Base-by-base conservation (phyloP, 2,888 invertebrate species). In the Protodeltote pygarga region DNA sequence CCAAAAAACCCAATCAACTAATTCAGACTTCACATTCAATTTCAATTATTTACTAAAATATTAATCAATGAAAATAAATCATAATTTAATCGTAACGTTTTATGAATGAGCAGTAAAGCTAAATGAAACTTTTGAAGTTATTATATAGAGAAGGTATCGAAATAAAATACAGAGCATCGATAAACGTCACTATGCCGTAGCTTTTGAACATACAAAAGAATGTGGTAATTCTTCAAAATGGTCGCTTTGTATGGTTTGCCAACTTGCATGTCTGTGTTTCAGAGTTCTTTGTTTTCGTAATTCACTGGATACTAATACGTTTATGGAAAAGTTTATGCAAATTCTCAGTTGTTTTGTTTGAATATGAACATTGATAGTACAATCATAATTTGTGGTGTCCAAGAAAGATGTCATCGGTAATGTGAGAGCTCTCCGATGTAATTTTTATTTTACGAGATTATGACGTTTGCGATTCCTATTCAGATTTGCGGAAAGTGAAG, bases 221-320 rank as follows among this genome's bases (percentile, higher is more conserved):
- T 94, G 94, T 94, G 94, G 94, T 94, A 94, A 94, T 94, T 94
- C 90, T 92, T 91, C 94, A 94, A 94, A 94, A 94, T 94, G 94
- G 94, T 94, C 93, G 94, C 94, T 93, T 90, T 90, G 92, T 92
- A 91, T 91, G 92, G 93, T 93, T 93, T 93, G 93, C 93, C 93
- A 93, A 93, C 92, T 92, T 93, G 92, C 89, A 89, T 89, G 89
- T 91, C 90, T 87, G 88, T 89, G 89, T 87, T 89, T 85, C 83
- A 81, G 76, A 87, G 86, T 90, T 86, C 92, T 92, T 92, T 92
- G 91, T 92, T 92, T 87, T 91, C 87, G 61, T 87, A 82, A 77
- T 84, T 82, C 71, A 61, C 74, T 75, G 63, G 60, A 63, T 77
- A 82, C 67, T 77, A 63, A 65, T 65, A 67, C 65, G 71, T 71